Percentiles rank a stretch among this genome's conserved stretches.
Evolutionary conservation across 2,113 vertebrate genomes (phyloP).

Genomic region (human): GRCh38 chrX:41897001-41897500

Average conservation of each 20-base stretch:
- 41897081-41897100: not conserved
- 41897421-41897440: not conserved
- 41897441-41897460: not conserved
- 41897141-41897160: not conserved
- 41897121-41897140: not conserved
- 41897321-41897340: not conserved
- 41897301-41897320: not conserved
- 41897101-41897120: not conserved
- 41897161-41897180: not conserved
- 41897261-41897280: not conserved
- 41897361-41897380: not conserved
- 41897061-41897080: not conserved
- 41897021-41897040: not conserved
- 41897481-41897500: conserved; percentile 51
- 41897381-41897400: not conserved
- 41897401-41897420: not conserved
- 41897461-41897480: not conserved
- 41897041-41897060: not conserved
- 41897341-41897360: not conserved
- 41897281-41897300: not conserved
- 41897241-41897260: not conserved
- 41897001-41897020: not conserved
- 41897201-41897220: not conserved
- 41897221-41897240: not conserved
- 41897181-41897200: not conserved